Conservation (phyloP, 92 coral and sea anemone genomes). For the Palythoa caribaeorum region DNA sequence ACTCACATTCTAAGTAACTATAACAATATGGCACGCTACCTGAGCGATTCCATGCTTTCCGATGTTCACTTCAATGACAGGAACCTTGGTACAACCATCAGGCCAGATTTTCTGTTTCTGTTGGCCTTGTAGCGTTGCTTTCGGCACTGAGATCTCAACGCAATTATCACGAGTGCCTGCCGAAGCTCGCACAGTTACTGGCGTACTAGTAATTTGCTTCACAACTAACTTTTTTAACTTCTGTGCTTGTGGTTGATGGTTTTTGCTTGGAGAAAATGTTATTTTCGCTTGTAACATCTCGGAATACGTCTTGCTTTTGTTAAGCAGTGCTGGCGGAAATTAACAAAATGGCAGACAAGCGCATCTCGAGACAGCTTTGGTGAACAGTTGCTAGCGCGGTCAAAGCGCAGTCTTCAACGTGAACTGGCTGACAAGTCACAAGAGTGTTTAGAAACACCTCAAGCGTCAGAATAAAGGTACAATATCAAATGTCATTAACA, state of each 20-base stretch:
- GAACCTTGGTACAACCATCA: constrained; percentile 17
- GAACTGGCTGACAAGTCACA: constrained; percentile 38
- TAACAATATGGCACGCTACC: constrained; percentile 33
- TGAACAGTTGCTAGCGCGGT: constrained; percentile 39
- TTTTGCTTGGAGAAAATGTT: constrained; percentile 35
- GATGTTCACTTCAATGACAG: constrained; percentile 48
- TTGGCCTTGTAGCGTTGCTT: constrained; percentile 27
- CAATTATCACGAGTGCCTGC: constrained; percentile 52
- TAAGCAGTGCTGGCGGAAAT: neutral
- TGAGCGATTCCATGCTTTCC: constrained; percentile 43
- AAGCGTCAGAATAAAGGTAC: constrained; percentile 30
- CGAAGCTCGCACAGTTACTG: constrained; percentile 43
- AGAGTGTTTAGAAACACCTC: constrained; percentile 43
- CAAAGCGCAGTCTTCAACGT: constrained; percentile 17
- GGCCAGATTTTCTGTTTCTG: constrained; percentile 11
- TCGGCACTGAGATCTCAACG: constrained; percentile 41
- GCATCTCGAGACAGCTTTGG: constrained; percentile 46
- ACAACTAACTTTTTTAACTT: constrained; percentile 44
- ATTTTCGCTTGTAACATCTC: constrained; percentile 44
- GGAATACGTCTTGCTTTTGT: constrained; percentile 11
- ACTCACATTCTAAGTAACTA: neutral
- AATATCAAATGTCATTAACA: constrained; percentile 42
- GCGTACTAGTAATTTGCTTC: constrained; percentile 42
- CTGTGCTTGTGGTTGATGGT: constrained; percentile 47
- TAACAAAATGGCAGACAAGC: neutral